Evolutionary conservation across 2,113 vertebrate species (phyloP).

Genomic region (Coreoperca whiteheadi): DNA sequence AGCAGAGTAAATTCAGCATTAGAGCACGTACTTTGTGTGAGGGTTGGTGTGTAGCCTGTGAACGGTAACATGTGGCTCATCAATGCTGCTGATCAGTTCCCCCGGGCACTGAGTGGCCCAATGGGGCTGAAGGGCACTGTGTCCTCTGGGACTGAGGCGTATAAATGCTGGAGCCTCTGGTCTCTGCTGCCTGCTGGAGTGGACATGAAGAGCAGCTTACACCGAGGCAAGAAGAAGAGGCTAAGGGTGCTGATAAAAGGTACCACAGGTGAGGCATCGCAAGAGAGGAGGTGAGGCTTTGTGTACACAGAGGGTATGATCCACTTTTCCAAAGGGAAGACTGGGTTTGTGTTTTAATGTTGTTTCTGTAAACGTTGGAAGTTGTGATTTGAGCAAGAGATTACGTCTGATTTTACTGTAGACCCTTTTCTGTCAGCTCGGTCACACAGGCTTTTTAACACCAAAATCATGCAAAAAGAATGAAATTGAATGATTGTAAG

Average conservation of each 20-base stretch:
- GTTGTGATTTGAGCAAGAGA: background rate
- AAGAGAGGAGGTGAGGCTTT: conserved; percentile 39
- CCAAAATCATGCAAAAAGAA: background rate
- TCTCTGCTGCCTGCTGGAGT: conserved; percentile 29
- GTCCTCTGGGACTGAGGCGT: conserved; percentile 68
- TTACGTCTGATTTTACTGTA: background rate
- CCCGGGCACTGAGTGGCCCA: conserved; percentile 62
- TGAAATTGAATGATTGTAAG: background rate
- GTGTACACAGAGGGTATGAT: background rate
- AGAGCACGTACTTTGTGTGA: background rate
- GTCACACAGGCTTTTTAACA: background rate
- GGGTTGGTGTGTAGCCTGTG: conserved; percentile 15
- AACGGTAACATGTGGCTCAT: conserved; percentile 20
- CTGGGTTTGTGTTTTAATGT: background rate
- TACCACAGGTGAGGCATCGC: conserved; percentile 69
- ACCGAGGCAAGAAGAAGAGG: conserved; percentile 42
- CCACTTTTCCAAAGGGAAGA: background rate
- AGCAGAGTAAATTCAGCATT: background rate
- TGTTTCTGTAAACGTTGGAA: background rate
- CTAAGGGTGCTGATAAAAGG: conserved; percentile 27
- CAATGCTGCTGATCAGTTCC: conserved; percentile 71
- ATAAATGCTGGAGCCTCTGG: conserved; percentile 73
- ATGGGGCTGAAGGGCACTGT: conserved; percentile 77
- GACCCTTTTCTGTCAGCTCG: background rate
- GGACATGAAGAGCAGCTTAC: conserved; percentile 55